Conservation (phyloP, 1,140 invertebrate species). For the Aleiodes sp. region DNA sequence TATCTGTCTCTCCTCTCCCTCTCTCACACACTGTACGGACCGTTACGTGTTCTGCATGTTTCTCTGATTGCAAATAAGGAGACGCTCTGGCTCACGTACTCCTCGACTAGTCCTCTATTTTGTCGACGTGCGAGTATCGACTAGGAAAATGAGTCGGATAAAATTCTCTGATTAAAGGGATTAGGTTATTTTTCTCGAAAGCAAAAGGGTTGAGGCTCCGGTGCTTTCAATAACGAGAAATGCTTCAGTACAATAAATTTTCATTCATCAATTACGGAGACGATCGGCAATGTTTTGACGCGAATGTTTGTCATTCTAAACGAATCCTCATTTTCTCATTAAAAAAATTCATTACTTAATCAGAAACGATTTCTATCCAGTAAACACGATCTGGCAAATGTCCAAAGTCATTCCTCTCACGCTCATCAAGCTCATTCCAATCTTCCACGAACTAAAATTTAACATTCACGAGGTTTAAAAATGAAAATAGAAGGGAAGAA, state of each 20-base stretch:
- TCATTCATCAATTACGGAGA: too few species aligned
- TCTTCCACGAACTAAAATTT: too few species aligned
- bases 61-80: constrained; percentile 37
- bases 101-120: not conserved
- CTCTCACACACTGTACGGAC: constrained; percentile 5
- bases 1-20: constrained; percentile 23
- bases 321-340: too few species aligned
- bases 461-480: too few species aligned
- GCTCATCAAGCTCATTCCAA: too few species aligned
- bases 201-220: not conserved
- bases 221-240: too few species aligned
- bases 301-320: too few species aligned
- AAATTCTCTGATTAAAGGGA: not conserved
- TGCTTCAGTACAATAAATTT: too few species aligned
- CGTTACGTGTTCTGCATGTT: constrained; percentile 38
- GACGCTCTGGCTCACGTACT: constrained; percentile 13
- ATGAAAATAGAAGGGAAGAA: too few species aligned
- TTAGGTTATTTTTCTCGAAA: not conserved
- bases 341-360: too few species aligned
- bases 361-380: too few species aligned
- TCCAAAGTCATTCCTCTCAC: constrained; percentile 26
- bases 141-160: not conserved
- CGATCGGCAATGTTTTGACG: too few species aligned
- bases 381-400: not conserved
- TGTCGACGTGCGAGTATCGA: not conserved